A percentile compares a stretch with the other conserved stretches of the same genome.
These are phyloP conservation scores for Coendou prehensilis DNA, from an alignment of 2,797 vertebrate species.

Conservation along the genomic window DNA sequence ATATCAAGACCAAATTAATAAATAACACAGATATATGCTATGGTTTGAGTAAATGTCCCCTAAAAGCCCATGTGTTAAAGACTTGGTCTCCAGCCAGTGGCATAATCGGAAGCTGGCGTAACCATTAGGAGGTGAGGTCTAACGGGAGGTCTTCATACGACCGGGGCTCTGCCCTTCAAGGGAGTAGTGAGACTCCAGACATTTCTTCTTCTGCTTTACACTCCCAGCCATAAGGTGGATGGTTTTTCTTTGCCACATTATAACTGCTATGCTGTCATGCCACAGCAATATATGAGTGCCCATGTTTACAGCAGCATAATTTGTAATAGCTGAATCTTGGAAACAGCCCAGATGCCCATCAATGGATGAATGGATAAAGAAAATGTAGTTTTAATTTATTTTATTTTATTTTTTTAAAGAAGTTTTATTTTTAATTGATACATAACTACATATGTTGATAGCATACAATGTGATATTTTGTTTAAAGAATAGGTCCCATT, in stretches of 20 bases:
- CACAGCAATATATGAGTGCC: not conserved
- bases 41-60: not conserved
- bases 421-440: constrained; percentile 39
- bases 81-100: not conserved
- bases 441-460: not conserved
- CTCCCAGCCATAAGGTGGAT: not conserved
- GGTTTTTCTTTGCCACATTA: not conserved
- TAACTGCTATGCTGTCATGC: not conserved
- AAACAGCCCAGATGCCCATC: too few species aligned
- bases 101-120: not conserved
- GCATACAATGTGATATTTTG: not conserved
- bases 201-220: not conserved
- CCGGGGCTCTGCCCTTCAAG: not conserved
- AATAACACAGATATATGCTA: not conserved
- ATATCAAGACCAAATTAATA: not conserved
- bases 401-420: not conserved
- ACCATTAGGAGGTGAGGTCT: not conserved
- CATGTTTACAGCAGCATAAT: too few species aligned
- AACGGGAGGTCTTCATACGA: not conserved
- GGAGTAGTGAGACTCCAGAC: not conserved
- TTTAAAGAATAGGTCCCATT: constrained; percentile 41
- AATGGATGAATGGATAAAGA: too few species aligned
- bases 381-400: too few species aligned
- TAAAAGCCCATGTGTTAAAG: not conserved
- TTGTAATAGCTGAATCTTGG: too few species aligned